Evolutionary conservation across 2,888 invertebrate genomes (phyloP).

Genomic region (Odontothrips loti): DNA sequence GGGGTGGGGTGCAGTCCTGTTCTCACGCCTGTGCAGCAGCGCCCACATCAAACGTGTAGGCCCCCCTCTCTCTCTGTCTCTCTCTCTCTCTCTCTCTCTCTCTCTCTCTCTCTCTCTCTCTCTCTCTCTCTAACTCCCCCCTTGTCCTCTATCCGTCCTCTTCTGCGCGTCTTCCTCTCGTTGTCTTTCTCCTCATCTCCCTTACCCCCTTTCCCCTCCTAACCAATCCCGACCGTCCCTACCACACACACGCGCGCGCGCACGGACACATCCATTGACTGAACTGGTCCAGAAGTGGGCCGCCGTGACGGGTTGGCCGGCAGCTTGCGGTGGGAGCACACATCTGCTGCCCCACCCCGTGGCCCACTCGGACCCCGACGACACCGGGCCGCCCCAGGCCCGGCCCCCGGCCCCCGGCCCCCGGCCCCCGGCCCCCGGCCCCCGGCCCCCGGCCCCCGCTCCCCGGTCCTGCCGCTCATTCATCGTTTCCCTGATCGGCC

Average conservation of each 20-base stretch:
- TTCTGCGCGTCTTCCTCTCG: not conserved
- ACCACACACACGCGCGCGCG: no score
- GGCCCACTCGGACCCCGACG: not conserved
- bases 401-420: no score
- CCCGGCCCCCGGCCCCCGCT: no score
- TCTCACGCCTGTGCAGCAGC: not conserved
- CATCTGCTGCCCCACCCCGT: not conserved
- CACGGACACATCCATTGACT: not conserved
- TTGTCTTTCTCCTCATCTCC: not conserved
- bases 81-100: not conserved
- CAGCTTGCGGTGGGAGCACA: not conserved
- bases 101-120: not conserved
- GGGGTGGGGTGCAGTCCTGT: not conserved
- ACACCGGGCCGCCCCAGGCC: not conserved
- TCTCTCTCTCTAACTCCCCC: not conserved
- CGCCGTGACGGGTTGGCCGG: not conserved
- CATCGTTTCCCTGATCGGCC: no score
- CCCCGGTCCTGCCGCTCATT: no score
- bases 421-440: no score
- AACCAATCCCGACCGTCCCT: not conserved
- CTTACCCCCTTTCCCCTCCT: not conserved
- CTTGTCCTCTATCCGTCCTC: not conserved
- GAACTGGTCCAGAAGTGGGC: slow-evolving; percentile 19
- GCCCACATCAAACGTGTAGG: not conserved
- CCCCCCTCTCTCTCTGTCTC: not conserved